Conservation (phyloP, 2,113 vertebrate genomes). For the Chaetorhynchus papuensis region DNA sequence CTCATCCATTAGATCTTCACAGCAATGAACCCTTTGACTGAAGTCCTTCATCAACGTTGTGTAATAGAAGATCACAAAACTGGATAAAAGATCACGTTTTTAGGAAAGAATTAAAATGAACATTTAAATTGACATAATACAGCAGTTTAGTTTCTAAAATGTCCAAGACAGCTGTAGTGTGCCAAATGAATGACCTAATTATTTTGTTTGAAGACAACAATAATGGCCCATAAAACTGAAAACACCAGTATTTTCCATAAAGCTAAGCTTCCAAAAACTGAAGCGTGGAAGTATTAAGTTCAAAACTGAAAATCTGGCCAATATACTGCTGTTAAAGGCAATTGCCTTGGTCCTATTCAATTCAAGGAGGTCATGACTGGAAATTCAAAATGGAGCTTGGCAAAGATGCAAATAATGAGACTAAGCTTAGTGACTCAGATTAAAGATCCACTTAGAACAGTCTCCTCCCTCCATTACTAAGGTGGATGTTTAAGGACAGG, state of each 20-base stretch:
- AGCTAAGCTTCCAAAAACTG: background rate
- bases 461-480: background rate
- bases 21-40: background rate
- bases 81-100: background rate
- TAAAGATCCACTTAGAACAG: background rate
- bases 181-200: slow-evolving; percentile 40
- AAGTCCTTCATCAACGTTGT: slow-evolving; percentile 5
- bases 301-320: background rate
- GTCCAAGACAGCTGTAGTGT: background rate
- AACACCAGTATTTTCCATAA: slow-evolving; percentile 28
- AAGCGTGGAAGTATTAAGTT: background rate
- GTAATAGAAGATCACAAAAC: slow-evolving; percentile 3
- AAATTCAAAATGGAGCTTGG: background rate
- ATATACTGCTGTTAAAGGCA: background rate
- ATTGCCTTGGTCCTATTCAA: background rate
- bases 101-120: background rate
- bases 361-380: background rate
- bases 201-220: slow-evolving; percentile 24
- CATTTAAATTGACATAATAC: background rate
- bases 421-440: background rate
- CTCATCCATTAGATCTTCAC: background rate
- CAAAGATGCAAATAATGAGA: background rate
- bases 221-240: background rate
- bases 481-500: background rate
- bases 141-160: background rate